These are phyloP conservation scores for Schizothorax lantsangensis DNA, from an alignment of 2,797 vertebrate genomes.

Conservation along the genomic window DNA sequence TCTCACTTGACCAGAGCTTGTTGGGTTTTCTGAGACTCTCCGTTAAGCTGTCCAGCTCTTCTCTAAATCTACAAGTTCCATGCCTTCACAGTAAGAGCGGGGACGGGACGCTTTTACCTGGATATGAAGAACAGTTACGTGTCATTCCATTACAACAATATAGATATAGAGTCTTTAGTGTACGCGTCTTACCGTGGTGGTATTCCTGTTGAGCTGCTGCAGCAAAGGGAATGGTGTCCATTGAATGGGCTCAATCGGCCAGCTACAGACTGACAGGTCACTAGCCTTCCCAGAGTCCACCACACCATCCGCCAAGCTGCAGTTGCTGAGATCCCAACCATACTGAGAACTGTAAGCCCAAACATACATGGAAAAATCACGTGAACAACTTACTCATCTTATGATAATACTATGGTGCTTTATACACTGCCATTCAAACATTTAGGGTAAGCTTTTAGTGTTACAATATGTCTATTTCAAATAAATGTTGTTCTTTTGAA, in stretches of 20 bases:
- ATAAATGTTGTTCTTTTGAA: neutral
- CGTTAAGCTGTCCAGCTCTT: constrained; percentile 88
- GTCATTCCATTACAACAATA: neutral
- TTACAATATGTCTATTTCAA: neutral
- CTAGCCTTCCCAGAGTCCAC: constrained; percentile 91
- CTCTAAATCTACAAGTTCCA: constrained; percentile 86
- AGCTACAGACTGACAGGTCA: constrained; percentile 88
- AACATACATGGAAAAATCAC: constrained; percentile 37
- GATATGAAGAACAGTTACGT: constrained; percentile 19
- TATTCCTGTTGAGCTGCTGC: constrained; percentile 80
- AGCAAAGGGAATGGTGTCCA: constrained; percentile 89
- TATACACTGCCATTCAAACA: neutral
- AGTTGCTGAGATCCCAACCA: constrained; percentile 82
- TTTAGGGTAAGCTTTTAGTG: neutral
- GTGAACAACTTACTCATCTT: neutral
- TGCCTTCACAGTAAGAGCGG: constrained; percentile 85
- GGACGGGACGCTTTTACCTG: constrained; percentile 81
- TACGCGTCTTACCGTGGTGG: constrained; percentile 50
- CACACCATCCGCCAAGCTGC: constrained; percentile 85
- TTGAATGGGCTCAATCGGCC: constrained; percentile 87
- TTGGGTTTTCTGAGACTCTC: neutral
- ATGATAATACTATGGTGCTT: neutral
- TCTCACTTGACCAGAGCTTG: neutral
- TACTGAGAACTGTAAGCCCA: constrained; percentile 78
- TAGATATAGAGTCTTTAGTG: neutral